These are phyloP conservation scores for Torymus aiolomorphi DNA, from an alignment of 2,888 invertebrate species.

Conservation along the genomic window DNA sequence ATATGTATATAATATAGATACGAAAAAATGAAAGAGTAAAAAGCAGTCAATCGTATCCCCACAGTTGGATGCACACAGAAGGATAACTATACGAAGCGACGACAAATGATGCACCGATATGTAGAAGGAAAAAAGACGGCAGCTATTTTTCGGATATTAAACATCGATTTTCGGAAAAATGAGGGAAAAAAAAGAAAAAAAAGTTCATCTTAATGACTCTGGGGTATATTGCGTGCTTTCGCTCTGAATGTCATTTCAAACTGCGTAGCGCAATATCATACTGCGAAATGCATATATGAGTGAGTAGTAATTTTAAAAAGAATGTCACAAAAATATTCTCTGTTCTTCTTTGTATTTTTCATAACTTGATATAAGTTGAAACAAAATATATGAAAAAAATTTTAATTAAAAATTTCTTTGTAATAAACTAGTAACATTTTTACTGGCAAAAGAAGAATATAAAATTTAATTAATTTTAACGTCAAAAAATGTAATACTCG, in stretches of 20 bases:
- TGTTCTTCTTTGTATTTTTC: too few relatives aligned
- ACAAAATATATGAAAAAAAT: too few relatives aligned
- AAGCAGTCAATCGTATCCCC: conserved; percentile 51
- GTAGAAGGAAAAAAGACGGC: conserved; percentile 20
- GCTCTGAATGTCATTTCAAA: conserved; percentile 1
- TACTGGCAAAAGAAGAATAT: too few relatives aligned
- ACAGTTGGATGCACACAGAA: conserved; percentile 50
- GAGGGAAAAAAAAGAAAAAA: conserved; percentile 7
- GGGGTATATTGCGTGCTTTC: background rate
- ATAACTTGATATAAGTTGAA: too few relatives aligned
- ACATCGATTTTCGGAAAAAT: conserved; percentile 22
- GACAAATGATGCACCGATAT: conserved; percentile 46
- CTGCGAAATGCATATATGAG: background rate
- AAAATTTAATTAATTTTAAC: too few relatives aligned
- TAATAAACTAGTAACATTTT: too few relatives aligned
- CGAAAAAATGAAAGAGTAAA: conserved; percentile 35
- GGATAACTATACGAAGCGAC: conserved; percentile 49
- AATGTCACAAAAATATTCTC: background rate
- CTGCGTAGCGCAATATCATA: background rate
- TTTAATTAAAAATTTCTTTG: too few relatives aligned
- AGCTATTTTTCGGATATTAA: conserved; percentile 44
- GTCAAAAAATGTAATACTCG: too few relatives aligned
- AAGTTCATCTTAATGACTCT: background rate
- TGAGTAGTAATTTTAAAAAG: background rate
- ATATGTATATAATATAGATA: conserved; percentile 6